These are phyloP conservation scores for Chymomyza procnemis DNA, from an alignment of 2,888 invertebrate species.

Conservation along the genomic window DNA sequence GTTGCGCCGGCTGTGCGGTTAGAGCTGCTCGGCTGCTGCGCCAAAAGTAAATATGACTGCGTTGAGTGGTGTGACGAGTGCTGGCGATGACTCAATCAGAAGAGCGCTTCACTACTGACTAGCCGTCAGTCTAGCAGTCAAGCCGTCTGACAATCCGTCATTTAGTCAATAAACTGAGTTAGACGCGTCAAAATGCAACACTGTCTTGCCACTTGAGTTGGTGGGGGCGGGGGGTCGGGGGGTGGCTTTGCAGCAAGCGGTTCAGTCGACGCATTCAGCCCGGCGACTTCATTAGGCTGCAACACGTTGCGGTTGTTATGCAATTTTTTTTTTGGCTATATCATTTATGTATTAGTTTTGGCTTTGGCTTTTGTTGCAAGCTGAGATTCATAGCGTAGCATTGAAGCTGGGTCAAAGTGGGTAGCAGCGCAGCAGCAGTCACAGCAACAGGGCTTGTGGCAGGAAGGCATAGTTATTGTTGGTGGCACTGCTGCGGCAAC, in stretches of 20 bases:
- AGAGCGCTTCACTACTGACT: not conserved
- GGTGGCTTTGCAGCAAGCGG: not conserved
- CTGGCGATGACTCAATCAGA: not conserved
- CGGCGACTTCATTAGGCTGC: conserved; percentile 60
- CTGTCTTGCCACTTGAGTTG: not conserved
- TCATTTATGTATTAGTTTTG: not conserved
- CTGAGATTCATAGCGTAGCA: not conserved
- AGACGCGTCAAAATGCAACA: not conserved
- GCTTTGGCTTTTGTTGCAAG: conserved; percentile 8
- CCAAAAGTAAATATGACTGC: conserved; percentile 53
- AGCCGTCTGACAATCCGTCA: conserved; percentile 59
- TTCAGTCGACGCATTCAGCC: conserved; percentile 18
- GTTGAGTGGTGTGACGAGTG: conserved; percentile 22
- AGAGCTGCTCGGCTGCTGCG: conserved; percentile 8
- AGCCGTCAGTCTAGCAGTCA: conserved; percentile 19
- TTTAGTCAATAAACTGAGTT: conserved; percentile 68
- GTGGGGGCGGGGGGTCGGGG: no score
- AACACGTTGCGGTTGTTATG: conserved; percentile 36
- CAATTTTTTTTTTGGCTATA: conserved; percentile 25
- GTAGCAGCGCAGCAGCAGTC: not conserved
- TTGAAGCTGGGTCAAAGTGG: not conserved
- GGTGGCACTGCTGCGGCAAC: conserved; percentile 7
- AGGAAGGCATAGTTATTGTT: not conserved
- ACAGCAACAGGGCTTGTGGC: not conserved
- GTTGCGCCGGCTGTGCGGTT: not conserved